Evolutionary conservation across 2,888 invertebrate species (phyloP).

Genomic region (Lasius platythorax): DNA sequence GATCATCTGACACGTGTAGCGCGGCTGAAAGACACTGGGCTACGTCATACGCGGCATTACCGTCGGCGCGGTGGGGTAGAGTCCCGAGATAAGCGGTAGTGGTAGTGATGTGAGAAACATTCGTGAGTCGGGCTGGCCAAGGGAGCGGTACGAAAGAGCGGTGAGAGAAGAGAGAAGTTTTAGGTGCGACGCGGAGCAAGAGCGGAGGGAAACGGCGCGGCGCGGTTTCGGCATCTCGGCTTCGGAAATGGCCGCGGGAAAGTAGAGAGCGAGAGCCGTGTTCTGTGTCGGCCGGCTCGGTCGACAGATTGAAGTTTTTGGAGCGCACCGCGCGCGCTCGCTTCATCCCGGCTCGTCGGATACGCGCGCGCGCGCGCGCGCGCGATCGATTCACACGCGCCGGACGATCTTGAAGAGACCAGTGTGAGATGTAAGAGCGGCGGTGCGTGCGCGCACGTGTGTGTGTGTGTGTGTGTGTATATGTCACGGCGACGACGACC

Average conservation of each 20-base stretch:
- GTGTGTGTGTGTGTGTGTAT: background rate
- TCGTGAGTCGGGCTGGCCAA: constrained; percentile 41
- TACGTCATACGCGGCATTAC: constrained; percentile 43
- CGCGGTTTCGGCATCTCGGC: constrained; percentile 65
- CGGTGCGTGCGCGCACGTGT: too few species aligned
- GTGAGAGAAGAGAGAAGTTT: constrained; percentile 56
- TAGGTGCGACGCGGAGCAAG: constrained; percentile 51
- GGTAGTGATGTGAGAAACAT: constrained; percentile 54
- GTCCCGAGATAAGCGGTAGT: constrained; percentile 39
- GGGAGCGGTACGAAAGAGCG: constrained; percentile 44
- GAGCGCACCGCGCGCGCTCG: constrained; percentile 53
- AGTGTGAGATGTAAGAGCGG: constrained; percentile 27
- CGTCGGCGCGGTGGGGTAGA: constrained; percentile 54
- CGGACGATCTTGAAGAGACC: constrained; percentile 14
- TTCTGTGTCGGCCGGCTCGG: constrained; percentile 56
- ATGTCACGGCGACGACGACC: background rate
- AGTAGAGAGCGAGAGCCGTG: constrained; percentile 83
- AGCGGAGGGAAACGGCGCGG: constrained; percentile 61
- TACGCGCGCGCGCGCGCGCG: constrained; percentile 23
- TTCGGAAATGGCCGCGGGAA: constrained; percentile 85
- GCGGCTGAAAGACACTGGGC: constrained; percentile 37
- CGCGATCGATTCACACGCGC: constrained; percentile 48
- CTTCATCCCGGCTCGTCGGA: constrained; percentile 62
- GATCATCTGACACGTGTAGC: background rate
- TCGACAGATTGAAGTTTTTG: constrained; percentile 54